Evolutionary conservation across 1,140 invertebrate genomes (phyloP).

Genomic region (Gryon sp.): DNA sequence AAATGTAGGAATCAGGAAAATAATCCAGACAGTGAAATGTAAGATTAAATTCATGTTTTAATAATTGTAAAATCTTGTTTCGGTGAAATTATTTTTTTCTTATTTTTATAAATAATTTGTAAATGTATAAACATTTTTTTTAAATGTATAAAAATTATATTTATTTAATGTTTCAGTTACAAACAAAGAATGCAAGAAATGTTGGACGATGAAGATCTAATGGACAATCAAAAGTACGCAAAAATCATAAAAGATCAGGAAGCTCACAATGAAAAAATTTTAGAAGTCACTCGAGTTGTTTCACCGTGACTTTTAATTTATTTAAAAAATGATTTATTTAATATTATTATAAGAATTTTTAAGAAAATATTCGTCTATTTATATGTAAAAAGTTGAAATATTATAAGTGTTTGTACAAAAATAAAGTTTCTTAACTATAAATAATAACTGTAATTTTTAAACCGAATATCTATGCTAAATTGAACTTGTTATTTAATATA

Average conservation of each 20-base stretch:
- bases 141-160: background rate
- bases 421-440: no score
- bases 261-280: conserved; percentile 73
- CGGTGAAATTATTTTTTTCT: background rate
- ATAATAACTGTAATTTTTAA: no score
- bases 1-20: conserved; percentile 96
- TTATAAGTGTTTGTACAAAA: no score
- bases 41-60: no score
- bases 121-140: no score
- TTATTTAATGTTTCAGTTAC: conserved; percentile 74
- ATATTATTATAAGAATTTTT: background rate
- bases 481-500: background rate
- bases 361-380: conserved; percentile 25
- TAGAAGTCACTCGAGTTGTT: conserved; percentile 73
- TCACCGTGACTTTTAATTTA: conserved; percentile 60
- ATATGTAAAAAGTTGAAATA: no score
- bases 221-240: conserved; percentile 77
- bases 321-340: conserved; percentile 8
- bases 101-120: no score
- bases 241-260: conserved; percentile 77
- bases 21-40: conserved; percentile 94
- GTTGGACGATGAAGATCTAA: conserved; percentile 81
- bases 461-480: no score
- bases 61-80: background rate
- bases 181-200: conserved; percentile 82